Percentiles rank a stretch among this genome's conserved stretches.
These are phyloP conservation scores for Oryctolagus cuniculus DNA, from an alignment of 2,113 vertebrate genomes.

Conservation along the genomic window mOryCun1.1 NC_091442.1:119052501-119053000, in stretches of 20 bases:
- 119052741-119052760: neutral
- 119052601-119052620: neutral
- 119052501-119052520: too few relatives aligned
- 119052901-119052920: too few relatives aligned
- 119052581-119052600: too few relatives aligned
- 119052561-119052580: fast-evolving
- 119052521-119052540: neutral
- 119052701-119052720: too few relatives aligned
- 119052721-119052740: neutral
- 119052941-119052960: too few relatives aligned
- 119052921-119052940: too few relatives aligned
- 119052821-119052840: too few relatives aligned
- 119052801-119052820: neutral
- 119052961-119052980: neutral
- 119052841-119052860: neutral
- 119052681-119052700: neutral
- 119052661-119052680: neutral
- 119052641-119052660: neutral
- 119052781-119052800: neutral
- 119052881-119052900: neutral
- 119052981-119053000: neutral
- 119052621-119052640: neutral
- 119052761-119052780: neutral
- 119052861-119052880: neutral
- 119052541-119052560: neutral